These are phyloP conservation scores for Empidonax traillii DNA, from an alignment of 2,113 vertebrate species.

Conservation along the genomic window DNA sequence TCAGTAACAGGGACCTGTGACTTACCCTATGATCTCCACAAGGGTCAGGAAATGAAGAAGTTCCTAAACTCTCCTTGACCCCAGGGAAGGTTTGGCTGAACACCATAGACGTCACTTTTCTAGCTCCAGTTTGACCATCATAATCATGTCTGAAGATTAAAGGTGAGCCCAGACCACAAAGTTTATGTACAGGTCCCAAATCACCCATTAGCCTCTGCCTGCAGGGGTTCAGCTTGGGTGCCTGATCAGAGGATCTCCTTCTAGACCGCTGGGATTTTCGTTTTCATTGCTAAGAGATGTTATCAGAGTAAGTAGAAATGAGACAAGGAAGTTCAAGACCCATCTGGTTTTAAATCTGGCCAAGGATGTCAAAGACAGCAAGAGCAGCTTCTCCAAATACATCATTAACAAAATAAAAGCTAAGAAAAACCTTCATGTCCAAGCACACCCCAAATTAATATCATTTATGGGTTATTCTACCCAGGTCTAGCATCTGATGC, in stretches of 20 bases:
- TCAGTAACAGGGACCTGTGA: neutral
- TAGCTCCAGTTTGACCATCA: neutral
- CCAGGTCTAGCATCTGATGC: neutral
- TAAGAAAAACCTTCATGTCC: neutral
- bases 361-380: neutral
- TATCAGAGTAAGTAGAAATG: neutral
- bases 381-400: neutral
- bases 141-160: neutral
- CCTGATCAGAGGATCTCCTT: neutral
- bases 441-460: neutral
- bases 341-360: neutral
- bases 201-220: neutral
- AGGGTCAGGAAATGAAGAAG: neutral
- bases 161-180: neutral
- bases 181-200: neutral
- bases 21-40: neutral
- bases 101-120: neutral
- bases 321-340: neutral
- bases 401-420: neutral
- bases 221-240: neutral
- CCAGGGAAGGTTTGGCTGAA: accelerated
- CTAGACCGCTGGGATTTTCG: accelerated
- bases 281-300: neutral
- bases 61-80: neutral
- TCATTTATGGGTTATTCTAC: neutral